phyloP scores from a whole-genome alignment of 1,140 invertebrate species.

The Antheraea pernyi region DNA sequence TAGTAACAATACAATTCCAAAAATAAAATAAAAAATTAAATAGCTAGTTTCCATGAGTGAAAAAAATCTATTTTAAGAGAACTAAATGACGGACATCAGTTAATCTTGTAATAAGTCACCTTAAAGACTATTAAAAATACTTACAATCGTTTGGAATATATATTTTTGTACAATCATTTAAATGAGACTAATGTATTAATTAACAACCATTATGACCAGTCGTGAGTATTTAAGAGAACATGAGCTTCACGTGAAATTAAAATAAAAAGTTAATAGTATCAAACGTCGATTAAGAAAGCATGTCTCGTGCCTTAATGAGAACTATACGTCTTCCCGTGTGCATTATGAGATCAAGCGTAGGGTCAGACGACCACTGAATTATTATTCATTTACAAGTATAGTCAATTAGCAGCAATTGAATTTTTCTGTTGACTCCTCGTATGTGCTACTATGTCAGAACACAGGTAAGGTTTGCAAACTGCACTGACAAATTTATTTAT shows the following conservation, averaged over 20 bases:
- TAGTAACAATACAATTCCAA: no score
- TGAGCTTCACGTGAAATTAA: conserved; percentile 17
- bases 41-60: no score
- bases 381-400: conserved; percentile 64
- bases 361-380: conserved; percentile 62
- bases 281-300: conserved; percentile 56
- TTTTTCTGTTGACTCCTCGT: conserved; percentile 12
- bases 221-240: conserved; percentile 14
- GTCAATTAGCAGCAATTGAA: conserved; percentile 61
- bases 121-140: neutral
- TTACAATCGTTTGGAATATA: neutral
- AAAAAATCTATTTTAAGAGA: no score
- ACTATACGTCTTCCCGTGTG: conserved; percentile 60
- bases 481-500: no score
- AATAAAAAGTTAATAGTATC: conserved; percentile 24
- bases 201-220: neutral
- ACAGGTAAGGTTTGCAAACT: neutral
- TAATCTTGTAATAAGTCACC: neutral
- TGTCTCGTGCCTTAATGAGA: conserved; percentile 58
- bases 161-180: neutral
- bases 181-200: conserved; percentile 1
- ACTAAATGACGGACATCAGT: no score
- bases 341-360: conserved; percentile 63
- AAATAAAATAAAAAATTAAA: no score
- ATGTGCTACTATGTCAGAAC: neutral